These are phyloP conservation scores for Nowickia ferox DNA, from an alignment of 2,888 invertebrate genomes.

Conservation along the genomic window DNA sequence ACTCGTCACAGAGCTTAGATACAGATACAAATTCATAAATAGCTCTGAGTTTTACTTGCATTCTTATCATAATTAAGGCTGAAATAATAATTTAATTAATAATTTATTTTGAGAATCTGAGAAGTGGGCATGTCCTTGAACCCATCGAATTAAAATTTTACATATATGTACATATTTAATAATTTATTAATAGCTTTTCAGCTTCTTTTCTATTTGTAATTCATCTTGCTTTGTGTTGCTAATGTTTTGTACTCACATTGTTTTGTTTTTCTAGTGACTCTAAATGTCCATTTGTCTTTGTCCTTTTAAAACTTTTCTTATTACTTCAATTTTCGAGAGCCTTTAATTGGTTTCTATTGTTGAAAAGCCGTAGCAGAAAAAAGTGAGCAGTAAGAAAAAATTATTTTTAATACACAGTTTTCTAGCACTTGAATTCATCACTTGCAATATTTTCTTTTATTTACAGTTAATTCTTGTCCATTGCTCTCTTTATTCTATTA, in stretches of 20 bases:
- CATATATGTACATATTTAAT: no score
- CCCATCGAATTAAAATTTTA: no score
- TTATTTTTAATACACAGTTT: slow-evolving; percentile 19
- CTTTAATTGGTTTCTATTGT: slow-evolving; percentile 62
- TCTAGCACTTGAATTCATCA: slow-evolving; percentile 27
- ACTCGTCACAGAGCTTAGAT: no score
- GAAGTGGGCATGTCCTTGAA: no score
- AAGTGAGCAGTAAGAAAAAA: not conserved
- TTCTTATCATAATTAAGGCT: no score
- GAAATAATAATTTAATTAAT: no score
- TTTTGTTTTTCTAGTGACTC: slow-evolving; percentile 1
- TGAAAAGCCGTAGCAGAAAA: not conserved
- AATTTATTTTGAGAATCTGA: no score
- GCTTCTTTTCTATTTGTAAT: not conserved
- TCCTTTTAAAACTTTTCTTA: not conserved
- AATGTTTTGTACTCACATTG: not conserved
- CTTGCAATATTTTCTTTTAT: slow-evolving; percentile 19
- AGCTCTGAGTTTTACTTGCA: no score
- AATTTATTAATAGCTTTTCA: not conserved
- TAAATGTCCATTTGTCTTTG: slow-evolving; percentile 40
- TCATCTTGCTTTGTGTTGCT: slow-evolving; percentile 15
- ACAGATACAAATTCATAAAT: no score
- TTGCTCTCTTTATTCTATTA: not conserved
- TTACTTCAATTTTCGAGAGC: slow-evolving; percentile 36
- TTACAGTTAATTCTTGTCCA: slow-evolving; percentile 27